phyloP scores from a whole-genome alignment of 2,888 invertebrate species.

The Punctoribates punctum region DNA sequence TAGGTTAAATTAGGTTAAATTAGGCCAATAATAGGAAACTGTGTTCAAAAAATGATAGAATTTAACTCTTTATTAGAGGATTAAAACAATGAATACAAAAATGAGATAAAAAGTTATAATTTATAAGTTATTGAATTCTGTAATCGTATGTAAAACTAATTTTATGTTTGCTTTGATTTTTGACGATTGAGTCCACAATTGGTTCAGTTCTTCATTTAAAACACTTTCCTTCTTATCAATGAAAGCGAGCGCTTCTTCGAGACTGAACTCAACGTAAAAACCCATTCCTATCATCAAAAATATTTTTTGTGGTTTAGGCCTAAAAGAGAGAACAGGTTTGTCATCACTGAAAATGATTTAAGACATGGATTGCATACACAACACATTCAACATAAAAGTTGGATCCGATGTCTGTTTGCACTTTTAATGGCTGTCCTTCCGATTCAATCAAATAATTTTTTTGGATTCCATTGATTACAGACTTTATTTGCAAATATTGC shows the following conservation, averaged over 20 bases:
- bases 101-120: background rate
- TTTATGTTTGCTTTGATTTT: constrained; percentile 48
- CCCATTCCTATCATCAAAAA: constrained; percentile 71
- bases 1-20: no score
- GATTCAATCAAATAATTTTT: constrained; percentile 42
- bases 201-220: constrained; percentile 62
- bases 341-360: background rate
- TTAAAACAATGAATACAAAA: no score
- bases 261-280: constrained; percentile 68
- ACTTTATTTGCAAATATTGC: constrained; percentile 70
- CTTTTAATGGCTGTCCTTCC: constrained; percentile 26
- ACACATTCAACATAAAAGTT: constrained; percentile 44
- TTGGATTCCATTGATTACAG: constrained; percentile 63
- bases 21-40: no score
- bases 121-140: constrained; percentile 16
- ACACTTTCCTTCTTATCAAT: constrained; percentile 66
- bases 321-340: constrained; percentile 46
- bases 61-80: no score
- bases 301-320: constrained; percentile 63
- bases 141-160: constrained; percentile 44
- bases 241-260: constrained; percentile 67
- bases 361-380: constrained; percentile 29
- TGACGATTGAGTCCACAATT: constrained; percentile 58
- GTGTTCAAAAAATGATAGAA: no score
- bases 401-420: constrained; percentile 42